Conservation (phyloP, 2,888 invertebrate species). For the Homarus gammarus region DNA sequence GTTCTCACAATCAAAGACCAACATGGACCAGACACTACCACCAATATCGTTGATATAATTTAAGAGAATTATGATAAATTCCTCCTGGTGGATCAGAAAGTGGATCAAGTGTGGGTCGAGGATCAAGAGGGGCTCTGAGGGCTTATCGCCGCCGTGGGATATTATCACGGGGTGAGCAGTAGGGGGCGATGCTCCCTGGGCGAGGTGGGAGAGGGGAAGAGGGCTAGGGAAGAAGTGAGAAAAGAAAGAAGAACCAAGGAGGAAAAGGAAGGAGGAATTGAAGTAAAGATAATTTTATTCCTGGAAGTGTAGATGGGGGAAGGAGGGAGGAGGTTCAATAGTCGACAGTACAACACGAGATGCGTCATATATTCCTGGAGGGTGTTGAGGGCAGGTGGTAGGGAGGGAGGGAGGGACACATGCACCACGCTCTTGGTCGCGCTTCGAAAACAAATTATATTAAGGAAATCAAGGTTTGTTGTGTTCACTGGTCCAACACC, state of each 20-base stretch:
- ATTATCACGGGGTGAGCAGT: background rate
- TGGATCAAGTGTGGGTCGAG: background rate
- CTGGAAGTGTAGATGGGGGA: no score
- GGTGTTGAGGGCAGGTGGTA: no score
- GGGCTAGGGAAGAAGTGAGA: background rate
- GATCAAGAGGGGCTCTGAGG: background rate
- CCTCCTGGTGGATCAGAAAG: background rate
- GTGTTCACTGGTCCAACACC: no score
- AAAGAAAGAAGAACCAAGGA: background rate
- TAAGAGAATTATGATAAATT: background rate
- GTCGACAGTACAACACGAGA: no score
- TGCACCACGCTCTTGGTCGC: no score
- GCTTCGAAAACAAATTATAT: no score
- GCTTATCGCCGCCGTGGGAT: constrained; percentile 8
- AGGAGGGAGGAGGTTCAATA: no score
- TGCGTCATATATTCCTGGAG: no score
- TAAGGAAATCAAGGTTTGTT: no score
- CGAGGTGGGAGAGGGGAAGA: background rate
- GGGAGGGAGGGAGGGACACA: no score
- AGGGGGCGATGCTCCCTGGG: background rate
- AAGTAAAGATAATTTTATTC: no score
- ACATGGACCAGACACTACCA: background rate
- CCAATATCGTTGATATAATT: background rate
- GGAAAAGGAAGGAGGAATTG: background rate
- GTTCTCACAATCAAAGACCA: no score